Evolutionary conservation across 2,888 invertebrate genomes (phyloP).

Genomic region (Philereme vetulata): DNA sequence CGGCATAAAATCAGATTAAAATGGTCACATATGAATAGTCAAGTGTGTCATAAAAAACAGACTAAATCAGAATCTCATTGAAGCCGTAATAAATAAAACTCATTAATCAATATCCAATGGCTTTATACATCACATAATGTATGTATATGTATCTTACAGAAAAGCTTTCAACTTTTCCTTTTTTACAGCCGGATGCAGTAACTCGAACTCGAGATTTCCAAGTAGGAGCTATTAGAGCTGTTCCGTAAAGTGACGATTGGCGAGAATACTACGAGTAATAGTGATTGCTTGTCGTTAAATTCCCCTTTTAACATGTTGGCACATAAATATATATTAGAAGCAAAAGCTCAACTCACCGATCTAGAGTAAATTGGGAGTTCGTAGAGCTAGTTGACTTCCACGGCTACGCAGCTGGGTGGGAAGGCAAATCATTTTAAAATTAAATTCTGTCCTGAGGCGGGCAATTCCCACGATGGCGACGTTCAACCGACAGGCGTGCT

Average conservation of each 20-base stretch:
- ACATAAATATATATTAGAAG: slow-evolving; percentile 21
- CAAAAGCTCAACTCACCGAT: slow-evolving; percentile 14
- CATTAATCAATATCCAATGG: slow-evolving; percentile 28
- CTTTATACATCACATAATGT: slow-evolving; percentile 29
- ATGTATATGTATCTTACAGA: slow-evolving; percentile 41
- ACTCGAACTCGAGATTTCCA: slow-evolving; percentile 46
- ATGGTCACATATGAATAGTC: slow-evolving; percentile 19
- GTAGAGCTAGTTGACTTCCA: slow-evolving; percentile 1
- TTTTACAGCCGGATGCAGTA: slow-evolving; percentile 56
- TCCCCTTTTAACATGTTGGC: slow-evolving; percentile 44
- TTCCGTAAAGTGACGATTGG: slow-evolving; percentile 44
- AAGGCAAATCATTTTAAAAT: slow-evolving; percentile 8
- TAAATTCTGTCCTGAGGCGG: slow-evolving; percentile 40
- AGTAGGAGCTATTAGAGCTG: slow-evolving; percentile 44
- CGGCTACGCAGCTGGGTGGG: background rate
- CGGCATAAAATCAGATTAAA: slow-evolving; percentile 21
- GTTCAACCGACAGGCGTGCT: slow-evolving; percentile 43
- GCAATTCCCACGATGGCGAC: slow-evolving; percentile 55
- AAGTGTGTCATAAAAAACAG: slow-evolving; percentile 42
- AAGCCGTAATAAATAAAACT: slow-evolving; percentile 23
- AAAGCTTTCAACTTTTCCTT: slow-evolving; percentile 55
- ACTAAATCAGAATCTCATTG: slow-evolving; percentile 45
- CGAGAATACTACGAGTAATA: slow-evolving; percentile 33
- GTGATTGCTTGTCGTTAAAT: slow-evolving; percentile 57
- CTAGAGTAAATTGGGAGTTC: slow-evolving; percentile 32